Evolutionary conservation across 2,113 vertebrate species (phyloP), one percentile per base, ranked within the genome.

Genomic region (Oxyruncus cristatus): DNA sequence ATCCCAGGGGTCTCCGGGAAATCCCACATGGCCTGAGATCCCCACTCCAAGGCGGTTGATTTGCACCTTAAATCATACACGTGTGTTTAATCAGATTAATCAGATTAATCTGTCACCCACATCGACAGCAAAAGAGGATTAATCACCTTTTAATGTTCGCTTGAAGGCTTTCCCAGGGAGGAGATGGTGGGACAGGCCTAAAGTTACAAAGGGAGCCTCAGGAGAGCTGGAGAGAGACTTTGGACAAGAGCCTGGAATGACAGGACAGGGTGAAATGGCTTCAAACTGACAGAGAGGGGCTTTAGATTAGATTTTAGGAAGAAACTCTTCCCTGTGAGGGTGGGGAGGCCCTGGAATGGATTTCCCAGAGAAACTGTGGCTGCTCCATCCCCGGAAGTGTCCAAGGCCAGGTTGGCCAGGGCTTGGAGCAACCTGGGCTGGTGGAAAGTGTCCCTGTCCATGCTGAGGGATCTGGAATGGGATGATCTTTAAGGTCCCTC

Each of bases 101-200:
- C 26, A 27, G 4, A 41, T 23, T 41, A 18, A n/a, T 27, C 26
- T 41, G 27, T 6, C 46, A 30, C 33, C 42, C 47, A 58, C 49
- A 20, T 11, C 12, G 58, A 32, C n/a, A 81, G 6, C 42, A 67
- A 63, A 47, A 12, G 27, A 85, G 32, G 32, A 33, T 68, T 47
- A n/a, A 23, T 67, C 13, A 14, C 24, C 17, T 63, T 62, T 55
- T 24, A 50, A 37, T 8, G 12, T 14, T 12, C 21, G 11, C 8
- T 1, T 35, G 6, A 62, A 88, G 8, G 28, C 11, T 49, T 85
- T 66, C 14, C 52, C 3, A 0, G 71, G 37, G 30, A 62, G 46
- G 8, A 62, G 4, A n/a, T 0, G 1, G 13, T 30, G 12, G 18
- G 53, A 39, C 2, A 30, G 37, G 5, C 24, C 19, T 24, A 0